These are phyloP conservation scores for Psammodynastes pulverulentus DNA, from an alignment of 2,113 vertebrate species.

Conservation along the genomic window DNA sequence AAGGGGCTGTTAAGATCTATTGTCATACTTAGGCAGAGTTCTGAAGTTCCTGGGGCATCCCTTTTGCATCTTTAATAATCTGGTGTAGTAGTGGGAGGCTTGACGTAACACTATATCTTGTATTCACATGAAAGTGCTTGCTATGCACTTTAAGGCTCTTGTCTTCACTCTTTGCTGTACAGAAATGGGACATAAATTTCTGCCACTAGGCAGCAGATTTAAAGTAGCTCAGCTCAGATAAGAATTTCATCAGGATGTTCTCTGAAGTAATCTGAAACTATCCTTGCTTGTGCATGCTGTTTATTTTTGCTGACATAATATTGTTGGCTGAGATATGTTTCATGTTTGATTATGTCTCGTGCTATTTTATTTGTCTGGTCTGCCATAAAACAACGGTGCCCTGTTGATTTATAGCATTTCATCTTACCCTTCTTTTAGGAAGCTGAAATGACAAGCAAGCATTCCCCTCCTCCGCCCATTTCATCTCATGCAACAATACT, in stretches of 20 bases:
- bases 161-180: neutral
- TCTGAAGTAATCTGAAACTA: slow-evolving; percentile 4
- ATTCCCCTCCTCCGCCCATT: neutral
- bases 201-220: neutral
- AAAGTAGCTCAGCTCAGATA: neutral
- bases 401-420: neutral
- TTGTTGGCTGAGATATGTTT: neutral
- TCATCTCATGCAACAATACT: neutral
- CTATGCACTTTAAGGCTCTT: neutral
- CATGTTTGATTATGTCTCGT: neutral
- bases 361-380: neutral
- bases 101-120: neutral
- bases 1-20: neutral
- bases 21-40: neutral
- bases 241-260: neutral
- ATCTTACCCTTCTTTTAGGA: neutral
- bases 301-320: slow-evolving; percentile 1
- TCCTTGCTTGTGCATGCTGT: neutral
- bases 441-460: neutral
- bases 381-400: neutral
- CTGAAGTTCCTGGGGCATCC: neutral
- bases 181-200: neutral
- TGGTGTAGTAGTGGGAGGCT: neutral
- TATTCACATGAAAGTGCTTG: neutral
- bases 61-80: neutral